Base-by-base conservation (phyloP, 1,140 invertebrate species). In the Saccostrea glomerata region DNA sequence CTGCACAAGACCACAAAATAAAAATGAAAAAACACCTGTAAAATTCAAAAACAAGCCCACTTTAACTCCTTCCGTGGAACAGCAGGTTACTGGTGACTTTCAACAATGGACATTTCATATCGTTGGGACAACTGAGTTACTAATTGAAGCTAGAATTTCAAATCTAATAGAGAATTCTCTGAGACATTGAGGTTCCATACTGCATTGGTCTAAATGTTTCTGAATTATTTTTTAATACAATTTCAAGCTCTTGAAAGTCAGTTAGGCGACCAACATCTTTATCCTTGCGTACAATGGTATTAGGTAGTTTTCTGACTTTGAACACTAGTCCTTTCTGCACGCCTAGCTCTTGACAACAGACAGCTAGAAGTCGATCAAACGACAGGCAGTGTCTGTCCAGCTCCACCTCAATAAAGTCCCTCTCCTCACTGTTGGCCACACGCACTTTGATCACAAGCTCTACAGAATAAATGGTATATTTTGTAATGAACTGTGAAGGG, bases 391-490 rank as follows among this genome's bases (percentile, higher is more conserved):
- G 93, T 82, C 92, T 92, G 25, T 96, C 95, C 54, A 97, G 92
- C 93, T 97, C 97, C 25, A 97, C 95, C 95, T 97, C 97, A 87
- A 97, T 97, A 90, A 97, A 97, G 93, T 97, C 97, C 83, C 96
- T 95, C 94, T 97, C 97, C 70, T 94, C 92, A 25, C 95, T 94
- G 91, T 96, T 96, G 13, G 96, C 96, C 2, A 97, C 91, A 83
- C 97, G 95, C n/a, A 97, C 95, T 95, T 97, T 97, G 83, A 97
- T 92, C 11, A 97, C 96, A 88, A 97, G 92, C 94, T 97, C 97
- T 85, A 25, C 12, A 63, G 30, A 85, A 84, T 30, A 47, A 63
- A 7, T 7, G 0, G 5, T 47, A 47, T 47, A 7, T 47, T 2
- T 47, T 7, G 6, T 9, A 47, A 47, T 47, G 47, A 66, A 20